Evolutionary conservation across 2,888 invertebrate species (phyloP), one percentile per base, ranked within the genome.

Genomic region (Drosophila trichaetosa): DNA sequence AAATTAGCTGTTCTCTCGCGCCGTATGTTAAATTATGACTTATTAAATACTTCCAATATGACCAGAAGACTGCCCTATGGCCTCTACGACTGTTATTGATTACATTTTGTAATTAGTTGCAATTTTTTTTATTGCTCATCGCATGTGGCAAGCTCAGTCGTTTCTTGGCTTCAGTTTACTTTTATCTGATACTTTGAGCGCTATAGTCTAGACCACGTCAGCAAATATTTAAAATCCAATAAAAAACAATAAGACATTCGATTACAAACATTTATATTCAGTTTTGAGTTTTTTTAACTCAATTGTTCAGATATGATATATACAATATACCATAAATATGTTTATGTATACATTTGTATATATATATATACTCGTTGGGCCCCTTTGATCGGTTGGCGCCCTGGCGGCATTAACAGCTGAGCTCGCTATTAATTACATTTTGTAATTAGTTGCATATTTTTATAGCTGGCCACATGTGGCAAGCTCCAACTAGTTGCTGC

Each of bases 51-150:
- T 46, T 46, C 16, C 2, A 24, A 24, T 27, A 46, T 46, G 46
- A 24, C 24, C 16, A 24, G 24, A 24, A 46, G 18, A 29, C 49
- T 49, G 29, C n/a, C 53, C 46, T 46, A 46, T 24, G 24, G 24
- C 46, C 8, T 46, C 46, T 24, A 7, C 7, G 52, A 61, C n/a
- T 61, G 49, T 52, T 79, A 85, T 90, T 90, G 91, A 91, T 91
- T 91, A 86, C 79, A 75, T 82, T 88, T 91, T 87, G 87, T 89
- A 91, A 92, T 92, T 92, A 91, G 89, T 83, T 85, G 82, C 79
- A 74, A 73, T 60, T 70, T 24, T 70, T 80, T 74, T 82, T 76
- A 78, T 63, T 68, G 74, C 59, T 52, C 67, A 54, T 69, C 57
- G 53, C 70, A 78, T 78, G 76, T 80, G 73, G 69, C 71, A 76